phyloP scores from a whole-genome alignment of 2,797 vertebrate genomes.

The Crenichthys baileyi region DNA sequence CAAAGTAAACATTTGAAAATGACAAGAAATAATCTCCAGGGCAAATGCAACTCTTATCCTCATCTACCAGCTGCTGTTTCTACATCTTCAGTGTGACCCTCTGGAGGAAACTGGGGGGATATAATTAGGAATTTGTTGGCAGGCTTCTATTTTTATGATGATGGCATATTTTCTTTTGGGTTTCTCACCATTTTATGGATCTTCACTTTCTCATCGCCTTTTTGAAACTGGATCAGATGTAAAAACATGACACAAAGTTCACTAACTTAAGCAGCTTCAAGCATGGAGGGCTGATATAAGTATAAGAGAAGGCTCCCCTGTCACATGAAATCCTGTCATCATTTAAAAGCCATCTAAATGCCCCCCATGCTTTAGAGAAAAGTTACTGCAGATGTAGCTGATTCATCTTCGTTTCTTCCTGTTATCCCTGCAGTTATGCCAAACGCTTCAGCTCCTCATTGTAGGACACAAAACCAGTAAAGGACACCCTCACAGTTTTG shows the following conservation, averaged over 20 bases:
- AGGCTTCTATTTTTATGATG: slow-evolving; percentile 86
- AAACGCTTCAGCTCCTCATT: slow-evolving; percentile 61
- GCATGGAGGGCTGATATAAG: slow-evolving; percentile 49
- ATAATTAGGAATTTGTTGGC: slow-evolving; percentile 87
- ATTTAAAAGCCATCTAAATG: slow-evolving; percentile 33
- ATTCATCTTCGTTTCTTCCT: slow-evolving; percentile 33
- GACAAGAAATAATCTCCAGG: slow-evolving; percentile 77
- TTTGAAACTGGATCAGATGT: slow-evolving; percentile 81
- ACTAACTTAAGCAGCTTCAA: slow-evolving; percentile 69
- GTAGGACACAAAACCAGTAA: slow-evolving; percentile 62
- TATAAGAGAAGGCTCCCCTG: slow-evolving; percentile 38
- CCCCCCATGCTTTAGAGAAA: slow-evolving; percentile 9
- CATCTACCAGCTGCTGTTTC: slow-evolving; percentile 78
- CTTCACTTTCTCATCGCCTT: slow-evolving; percentile 79
- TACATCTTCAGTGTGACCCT: slow-evolving; percentile 82
- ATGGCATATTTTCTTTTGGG: slow-evolving; percentile 85
- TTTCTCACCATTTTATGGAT: slow-evolving; percentile 72
- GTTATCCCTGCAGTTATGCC: slow-evolving; percentile 34
- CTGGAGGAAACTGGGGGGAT: slow-evolving; percentile 77
- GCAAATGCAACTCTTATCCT: slow-evolving; percentile 81
- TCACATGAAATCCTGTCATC: slow-evolving; percentile 54
- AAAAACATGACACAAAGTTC: slow-evolving; percentile 68
- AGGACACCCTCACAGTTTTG: slow-evolving; percentile 68
- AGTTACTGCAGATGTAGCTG: slow-evolving; percentile 6
- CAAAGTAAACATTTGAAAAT: slow-evolving; percentile 73